phyloP scores from a whole-genome alignment of 2,113 vertebrate species.

The Equus quagga region DNA sequence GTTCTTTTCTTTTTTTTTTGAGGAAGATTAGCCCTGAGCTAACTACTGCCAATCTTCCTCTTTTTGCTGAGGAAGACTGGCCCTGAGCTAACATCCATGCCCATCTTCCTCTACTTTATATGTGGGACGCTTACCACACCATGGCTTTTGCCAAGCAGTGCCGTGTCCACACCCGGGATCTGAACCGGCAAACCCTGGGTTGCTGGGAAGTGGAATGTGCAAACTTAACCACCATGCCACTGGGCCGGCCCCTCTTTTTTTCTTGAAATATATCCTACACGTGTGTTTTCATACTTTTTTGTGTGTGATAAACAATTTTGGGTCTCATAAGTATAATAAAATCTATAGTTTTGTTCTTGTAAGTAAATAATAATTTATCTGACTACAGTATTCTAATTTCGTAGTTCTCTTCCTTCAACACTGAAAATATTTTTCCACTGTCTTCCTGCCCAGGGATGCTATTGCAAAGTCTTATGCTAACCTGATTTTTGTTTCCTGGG shows the following conservation, averaged over 20 bases:
- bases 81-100: no score
- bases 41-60: no score
- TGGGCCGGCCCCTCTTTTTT: neutral
- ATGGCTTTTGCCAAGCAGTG: no score
- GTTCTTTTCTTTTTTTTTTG: neutral
- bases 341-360: neutral
- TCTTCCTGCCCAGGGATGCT: neutral
- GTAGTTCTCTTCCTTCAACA: neutral
- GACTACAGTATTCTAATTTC: neutral
- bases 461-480: neutral
- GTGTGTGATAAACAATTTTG: neutral
- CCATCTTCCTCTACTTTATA: no score
- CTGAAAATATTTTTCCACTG: neutral
- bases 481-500: neutral
- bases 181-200: no score
- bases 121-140: no score
- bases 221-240: no score
- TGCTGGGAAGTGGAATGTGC: no score
- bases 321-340: neutral
- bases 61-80: no score
- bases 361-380: neutral
- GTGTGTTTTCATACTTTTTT: constrained; percentile 11
- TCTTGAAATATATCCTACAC: neutral
- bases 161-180: no score
- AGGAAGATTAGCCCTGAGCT: no score